A percentile compares a stretch with the other conserved stretches of the same genome.
Evolutionary conservation across 2,888 invertebrate genomes (phyloP).

Genomic region (Ophraella communa): DNA sequence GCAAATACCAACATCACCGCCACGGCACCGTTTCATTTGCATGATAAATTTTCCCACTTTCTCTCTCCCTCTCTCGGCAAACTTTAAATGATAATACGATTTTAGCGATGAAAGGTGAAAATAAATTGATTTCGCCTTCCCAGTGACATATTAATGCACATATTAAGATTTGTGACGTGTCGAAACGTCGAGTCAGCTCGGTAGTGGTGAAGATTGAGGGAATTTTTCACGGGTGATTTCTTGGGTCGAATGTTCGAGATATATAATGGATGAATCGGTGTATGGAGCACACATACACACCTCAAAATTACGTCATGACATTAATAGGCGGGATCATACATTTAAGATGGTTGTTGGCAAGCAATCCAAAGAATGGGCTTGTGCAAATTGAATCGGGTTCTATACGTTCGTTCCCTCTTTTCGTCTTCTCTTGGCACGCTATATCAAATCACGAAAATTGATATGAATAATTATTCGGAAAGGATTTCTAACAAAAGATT

Average conservation of each 20-base stretch:
- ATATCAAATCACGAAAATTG: conserved; percentile 9
- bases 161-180: conserved; percentile 58
- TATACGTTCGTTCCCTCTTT: conserved; percentile 27
- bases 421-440: conserved; percentile 8
- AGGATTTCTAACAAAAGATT: neutral
- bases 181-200: conserved; percentile 44
- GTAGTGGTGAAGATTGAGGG: conserved; percentile 42
- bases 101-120: conserved; percentile 58
- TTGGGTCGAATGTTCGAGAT: conserved; percentile 45
- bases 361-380: conserved; percentile 24
- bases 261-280: conserved; percentile 57
- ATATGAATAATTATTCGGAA: conserved; percentile 24
- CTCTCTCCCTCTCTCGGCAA: conserved; percentile 43
- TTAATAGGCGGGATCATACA: conserved; percentile 53
- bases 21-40: conserved; percentile 56
- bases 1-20: conserved; percentile 44
- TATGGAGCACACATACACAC: conserved; percentile 43
- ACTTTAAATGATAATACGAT: conserved; percentile 58
- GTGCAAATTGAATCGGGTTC: conserved; percentile 38
- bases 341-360: conserved; percentile 38
- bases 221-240: conserved; percentile 43
- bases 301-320: conserved; percentile 55
- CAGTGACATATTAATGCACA: conserved; percentile 61
- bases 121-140: conserved; percentile 61
- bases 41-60: conserved; percentile 54